These are phyloP conservation scores for Litocranius walleri DNA, from an alignment of 2,113 vertebrate species.

Conservation along the genomic window DNA sequence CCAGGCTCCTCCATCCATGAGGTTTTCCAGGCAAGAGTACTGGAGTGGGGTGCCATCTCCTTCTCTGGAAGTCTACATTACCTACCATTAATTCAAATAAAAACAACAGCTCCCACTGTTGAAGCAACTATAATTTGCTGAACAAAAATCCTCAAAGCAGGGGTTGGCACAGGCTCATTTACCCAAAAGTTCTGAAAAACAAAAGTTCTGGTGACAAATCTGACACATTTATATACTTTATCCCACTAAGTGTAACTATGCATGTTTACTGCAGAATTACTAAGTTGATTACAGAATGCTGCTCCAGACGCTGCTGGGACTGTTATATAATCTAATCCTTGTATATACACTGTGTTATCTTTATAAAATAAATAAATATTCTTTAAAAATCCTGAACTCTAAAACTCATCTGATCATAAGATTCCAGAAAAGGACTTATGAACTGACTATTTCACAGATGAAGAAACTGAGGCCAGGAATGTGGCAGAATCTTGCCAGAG, in stretches of 20 bases:
- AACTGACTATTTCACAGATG: neutral
- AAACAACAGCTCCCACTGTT: neutral
- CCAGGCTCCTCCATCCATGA: no score
- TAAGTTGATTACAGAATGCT: neutral
- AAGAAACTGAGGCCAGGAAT: neutral
- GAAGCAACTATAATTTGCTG: neutral
- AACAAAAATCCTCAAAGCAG: neutral
- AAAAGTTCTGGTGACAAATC: neutral
- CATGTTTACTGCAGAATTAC: neutral
- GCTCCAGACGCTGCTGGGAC: neutral
- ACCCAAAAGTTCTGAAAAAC: neutral
- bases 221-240: neutral
- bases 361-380: neutral
- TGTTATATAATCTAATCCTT: neutral
- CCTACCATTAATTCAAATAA: neutral
- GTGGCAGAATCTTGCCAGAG: neutral
- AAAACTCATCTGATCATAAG: neutral
- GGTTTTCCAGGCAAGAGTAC: no score
- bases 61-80: neutral
- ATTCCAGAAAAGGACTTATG: neutral
- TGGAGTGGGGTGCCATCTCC: no score
- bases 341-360: neutral
- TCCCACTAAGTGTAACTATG: neutral
- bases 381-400: neutral
- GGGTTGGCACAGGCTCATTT: neutral